Evolutionary conservation across 2,113 vertebrate genomes (phyloP), one percentile per base, ranked within the genome.

Genomic region (Lasiurus cinereus): DNA sequence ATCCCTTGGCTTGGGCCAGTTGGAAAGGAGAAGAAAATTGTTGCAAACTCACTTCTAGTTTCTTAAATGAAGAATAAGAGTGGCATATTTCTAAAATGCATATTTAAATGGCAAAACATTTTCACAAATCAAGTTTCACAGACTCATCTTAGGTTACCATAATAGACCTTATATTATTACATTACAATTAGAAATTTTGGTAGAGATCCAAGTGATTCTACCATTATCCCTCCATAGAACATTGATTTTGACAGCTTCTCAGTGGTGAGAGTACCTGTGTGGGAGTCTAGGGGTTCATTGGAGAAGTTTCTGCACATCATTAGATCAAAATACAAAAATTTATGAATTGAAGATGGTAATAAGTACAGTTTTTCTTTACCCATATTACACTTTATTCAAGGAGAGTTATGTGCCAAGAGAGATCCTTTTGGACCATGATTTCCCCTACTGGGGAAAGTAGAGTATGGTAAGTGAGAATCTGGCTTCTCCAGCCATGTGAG

Each of bases 91-190:
- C n/a, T 91, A 14, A 88, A 79, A 85, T 84, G 22, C 10, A 46
- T 46, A 46, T 29, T 93, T 83, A 95, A 56, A 12, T 79, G 78
- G 83, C 16, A 91, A 52, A 82, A 82, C 10, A 21, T n/a, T 87
- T 90, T 80, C 39, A 84, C 2, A 33, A 73, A 31, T 33, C 39
- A 89, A 86, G 31, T 78, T 73, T 90, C 12, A 90, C 8, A 62
- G 15, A 87, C 43, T 50, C 7, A 59, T 66, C 8, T 8, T 18
- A 56, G 1, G 48, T 76, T 82, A 46, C 39, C 78, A 59, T 70
- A 33, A 50, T 13, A 66, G 46, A 86, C 4, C 2, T 82, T 85
- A 39, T 39, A 39, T 77, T 9, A 39, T 86, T 76, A 74, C 6
- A 89, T 70, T 85, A 52, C 6, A 77, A 29, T 64, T 54, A 66